These are phyloP conservation scores for Anolis sagrei DNA, from an alignment of 2,113 vertebrate species.

Conservation along the genomic window DNA sequence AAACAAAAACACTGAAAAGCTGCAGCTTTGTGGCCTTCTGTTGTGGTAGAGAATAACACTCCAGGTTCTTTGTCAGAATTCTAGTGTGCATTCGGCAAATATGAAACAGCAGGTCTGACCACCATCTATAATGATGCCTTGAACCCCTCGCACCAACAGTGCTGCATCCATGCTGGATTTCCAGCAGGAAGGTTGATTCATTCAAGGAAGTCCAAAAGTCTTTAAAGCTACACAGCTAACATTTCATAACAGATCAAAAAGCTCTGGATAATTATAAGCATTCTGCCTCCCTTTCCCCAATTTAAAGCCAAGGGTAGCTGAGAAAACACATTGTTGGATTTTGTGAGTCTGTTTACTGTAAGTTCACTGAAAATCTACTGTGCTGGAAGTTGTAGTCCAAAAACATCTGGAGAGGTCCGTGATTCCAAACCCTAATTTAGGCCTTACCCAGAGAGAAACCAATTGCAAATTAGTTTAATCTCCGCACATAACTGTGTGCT, in stretches of 20 bases:
- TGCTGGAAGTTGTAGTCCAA: too few relatives aligned
- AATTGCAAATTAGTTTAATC: background rate
- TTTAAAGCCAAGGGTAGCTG: background rate
- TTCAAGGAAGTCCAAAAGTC: background rate
- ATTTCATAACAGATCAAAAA: background rate
- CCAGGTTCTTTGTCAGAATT: background rate
- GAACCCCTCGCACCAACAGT: background rate
- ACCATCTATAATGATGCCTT: background rate
- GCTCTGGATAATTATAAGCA: background rate
- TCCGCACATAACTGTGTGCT: background rate
- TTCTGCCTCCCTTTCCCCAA: background rate
- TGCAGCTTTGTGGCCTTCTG: too few relatives aligned
- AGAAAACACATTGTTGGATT: background rate
- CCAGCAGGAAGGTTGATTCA: background rate
- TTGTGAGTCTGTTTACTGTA: background rate
- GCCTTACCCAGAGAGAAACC: background rate
- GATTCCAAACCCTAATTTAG: too few relatives aligned
- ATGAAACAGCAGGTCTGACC: background rate
- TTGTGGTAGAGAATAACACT: background rate
- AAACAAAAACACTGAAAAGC: background rate
- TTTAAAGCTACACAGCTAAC: background rate
- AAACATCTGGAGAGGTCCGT: too few relatives aligned
- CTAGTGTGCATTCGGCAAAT: background rate
- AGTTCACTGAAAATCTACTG: background rate
- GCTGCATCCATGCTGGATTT: background rate